Evolutionary conservation across 2,113 vertebrate species (phyloP), one percentile per base, ranked within the genome.

Genomic region (Corythornis cristatus): DNA sequence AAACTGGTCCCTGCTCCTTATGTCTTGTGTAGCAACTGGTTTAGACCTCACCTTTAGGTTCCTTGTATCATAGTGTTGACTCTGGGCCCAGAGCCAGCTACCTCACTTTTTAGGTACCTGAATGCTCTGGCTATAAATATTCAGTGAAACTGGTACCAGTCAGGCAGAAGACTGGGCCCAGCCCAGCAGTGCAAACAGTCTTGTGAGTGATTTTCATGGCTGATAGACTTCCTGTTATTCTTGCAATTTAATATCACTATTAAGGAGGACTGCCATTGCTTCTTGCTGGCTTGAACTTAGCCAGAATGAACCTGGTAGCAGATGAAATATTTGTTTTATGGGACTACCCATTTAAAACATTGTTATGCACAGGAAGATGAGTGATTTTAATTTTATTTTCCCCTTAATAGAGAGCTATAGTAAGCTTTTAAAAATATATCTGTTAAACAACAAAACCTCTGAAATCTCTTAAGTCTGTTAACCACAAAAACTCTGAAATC

Each of bases 161-260:
- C 45, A 71, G 37, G 14, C 33, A 50, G 33, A 80, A 80, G 51
- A 80, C 17, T 65, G 57, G 35, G 13, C 83, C 71, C 71, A 88
- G 83, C 86, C 95, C 79, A 73, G 45, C 76, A 74, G 43, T 23
- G 51, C 93, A 94, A 93, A 88, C 64, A 88, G 23, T 80, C 64
- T 93, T 0, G 0, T 80, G 68, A 94, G 72, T 89, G 79, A 86
- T 74, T 95, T 83, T 95, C 65, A 75, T 64, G 72, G 72, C 68
- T 93, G 79, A 86, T 53, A 87, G 81, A 37, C 72, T 96, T 96
- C 78, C 89, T 93, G 89, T 83, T 93, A 68, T 71, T 93, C 64
- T 77, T 67, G 53, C 48, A 56, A 75, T 88, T 92, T 89, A 89
- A 61, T 71, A 53, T 74, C n/a, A 57, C 16, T 53, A 23, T 91